Percentiles rank a stretch among this genome's conserved stretches.
Conservation (phyloP, 1,140 invertebrate genomes). For the Fopius arisanus region DNA sequence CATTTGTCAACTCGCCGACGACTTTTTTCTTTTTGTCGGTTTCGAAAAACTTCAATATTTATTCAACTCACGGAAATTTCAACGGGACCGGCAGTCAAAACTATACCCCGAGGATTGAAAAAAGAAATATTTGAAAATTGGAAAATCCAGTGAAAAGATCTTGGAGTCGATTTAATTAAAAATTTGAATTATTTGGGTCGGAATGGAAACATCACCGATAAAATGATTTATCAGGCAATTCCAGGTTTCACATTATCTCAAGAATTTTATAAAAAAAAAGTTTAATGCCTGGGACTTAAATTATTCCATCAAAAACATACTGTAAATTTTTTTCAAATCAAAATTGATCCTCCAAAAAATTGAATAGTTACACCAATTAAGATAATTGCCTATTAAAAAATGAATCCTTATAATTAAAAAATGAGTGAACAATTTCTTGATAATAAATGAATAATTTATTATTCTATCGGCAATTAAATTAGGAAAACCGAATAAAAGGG, state of each 20-base stretch:
- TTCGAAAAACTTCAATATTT: not conserved
- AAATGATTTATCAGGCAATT: too few species aligned
- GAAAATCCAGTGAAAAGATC: not conserved
- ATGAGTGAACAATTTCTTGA: too few species aligned
- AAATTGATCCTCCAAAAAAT: too few species aligned
- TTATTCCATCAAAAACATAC: too few species aligned
- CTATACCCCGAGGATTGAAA: not conserved
- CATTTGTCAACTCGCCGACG: conserved; percentile 29
- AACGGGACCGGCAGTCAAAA: not conserved
- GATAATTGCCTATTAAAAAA: too few species aligned
- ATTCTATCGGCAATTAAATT: conserved; percentile 8
- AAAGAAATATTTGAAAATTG: not conserved
- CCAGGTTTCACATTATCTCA: too few species aligned
- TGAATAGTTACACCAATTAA: too few species aligned
- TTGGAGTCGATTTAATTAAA: not conserved
- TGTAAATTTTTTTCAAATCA: too few species aligned
- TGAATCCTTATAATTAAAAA: too few species aligned
- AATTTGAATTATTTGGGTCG: not conserved
- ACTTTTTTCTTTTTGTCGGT: conserved; percentile 1
- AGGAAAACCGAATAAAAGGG: conserved; percentile 5
- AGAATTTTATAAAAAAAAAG: too few species aligned
- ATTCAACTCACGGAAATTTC: conserved; percentile 4
- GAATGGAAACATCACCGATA: not conserved
- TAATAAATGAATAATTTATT: too few species aligned
- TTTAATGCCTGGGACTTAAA: too few species aligned